Evolutionary conservation across 2,113 vertebrate species (phyloP).

Genomic region (Nothocercus nigrocapillus): DNA sequence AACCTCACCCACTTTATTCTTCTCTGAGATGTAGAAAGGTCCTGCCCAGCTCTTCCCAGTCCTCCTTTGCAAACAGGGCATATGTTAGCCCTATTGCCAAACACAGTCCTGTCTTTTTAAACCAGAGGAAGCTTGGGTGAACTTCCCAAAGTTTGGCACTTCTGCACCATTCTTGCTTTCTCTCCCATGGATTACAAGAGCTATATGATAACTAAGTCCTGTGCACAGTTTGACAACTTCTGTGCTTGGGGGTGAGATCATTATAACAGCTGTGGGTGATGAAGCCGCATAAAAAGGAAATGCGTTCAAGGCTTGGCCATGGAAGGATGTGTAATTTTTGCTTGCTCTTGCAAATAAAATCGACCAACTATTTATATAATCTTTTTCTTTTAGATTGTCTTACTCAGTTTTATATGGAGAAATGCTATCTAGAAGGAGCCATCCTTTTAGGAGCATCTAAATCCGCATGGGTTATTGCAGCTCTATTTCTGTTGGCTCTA

Average conservation of each 20-base stretch:
- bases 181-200: neutral
- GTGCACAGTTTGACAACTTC: too few relatives aligned
- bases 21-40: constrained; percentile 10
- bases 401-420: neutral
- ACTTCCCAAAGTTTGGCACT: neutral
- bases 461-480: neutral
- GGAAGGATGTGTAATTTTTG: neutral
- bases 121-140: neutral
- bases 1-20: constrained; percentile 50
- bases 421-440: neutral
- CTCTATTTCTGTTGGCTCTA: neutral
- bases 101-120: neutral
- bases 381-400: neutral
- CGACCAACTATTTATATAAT: neutral
- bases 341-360: neutral
- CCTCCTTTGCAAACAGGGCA: neutral
- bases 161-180: neutral
- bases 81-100: neutral
- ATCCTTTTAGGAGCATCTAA: neutral
- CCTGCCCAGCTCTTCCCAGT: neutral
- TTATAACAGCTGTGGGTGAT: neutral
- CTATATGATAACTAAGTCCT: neutral
- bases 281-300: neutral
- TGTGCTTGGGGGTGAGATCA: too few relatives aligned
- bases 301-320: neutral